phyloP scores from a whole-genome alignment of 2,888 invertebrate species.

The Sympetrum striolatum region DNA sequence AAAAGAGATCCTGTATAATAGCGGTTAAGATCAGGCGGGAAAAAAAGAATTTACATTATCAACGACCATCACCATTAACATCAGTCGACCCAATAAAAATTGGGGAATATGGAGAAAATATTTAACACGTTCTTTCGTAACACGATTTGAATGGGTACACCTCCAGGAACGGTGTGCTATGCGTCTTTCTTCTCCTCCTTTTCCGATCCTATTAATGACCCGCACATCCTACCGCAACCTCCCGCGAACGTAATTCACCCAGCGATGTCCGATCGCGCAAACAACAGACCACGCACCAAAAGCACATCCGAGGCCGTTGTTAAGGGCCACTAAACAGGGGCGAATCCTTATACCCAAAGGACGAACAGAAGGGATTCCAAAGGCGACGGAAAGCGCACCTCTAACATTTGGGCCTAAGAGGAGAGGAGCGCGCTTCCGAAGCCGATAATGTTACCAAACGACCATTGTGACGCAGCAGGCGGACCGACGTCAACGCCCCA shows the following conservation, averaged over 20 bases:
- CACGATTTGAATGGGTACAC: too few species aligned
- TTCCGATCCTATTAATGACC: too few species aligned
- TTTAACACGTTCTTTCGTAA: too few species aligned
- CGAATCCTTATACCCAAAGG: not conserved
- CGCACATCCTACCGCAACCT: too few species aligned
- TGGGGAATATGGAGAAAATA: too few species aligned
- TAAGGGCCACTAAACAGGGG: not conserved
- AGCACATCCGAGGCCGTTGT: not conserved
- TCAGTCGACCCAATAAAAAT: too few species aligned
- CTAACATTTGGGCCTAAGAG: not conserved
- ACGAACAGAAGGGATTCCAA: not conserved
- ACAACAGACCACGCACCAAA: not conserved
- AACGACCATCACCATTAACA: too few species aligned
- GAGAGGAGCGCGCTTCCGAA: not conserved
- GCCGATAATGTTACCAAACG: not conserved
- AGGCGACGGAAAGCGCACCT: not conserved
- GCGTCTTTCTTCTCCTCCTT: too few species aligned
- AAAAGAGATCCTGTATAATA: too few species aligned
- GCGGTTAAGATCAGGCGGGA: too few species aligned
- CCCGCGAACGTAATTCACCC: not conserved
- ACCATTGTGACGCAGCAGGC: not conserved
- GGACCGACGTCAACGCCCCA: not conserved
- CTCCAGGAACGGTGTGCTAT: too few species aligned
- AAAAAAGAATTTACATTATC: too few species aligned
- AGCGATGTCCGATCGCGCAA: not conserved